Evolutionary conservation across 2,797 vertebrate genomes (phyloP).

Genomic region (Mastacembelus armatus): DNA sequence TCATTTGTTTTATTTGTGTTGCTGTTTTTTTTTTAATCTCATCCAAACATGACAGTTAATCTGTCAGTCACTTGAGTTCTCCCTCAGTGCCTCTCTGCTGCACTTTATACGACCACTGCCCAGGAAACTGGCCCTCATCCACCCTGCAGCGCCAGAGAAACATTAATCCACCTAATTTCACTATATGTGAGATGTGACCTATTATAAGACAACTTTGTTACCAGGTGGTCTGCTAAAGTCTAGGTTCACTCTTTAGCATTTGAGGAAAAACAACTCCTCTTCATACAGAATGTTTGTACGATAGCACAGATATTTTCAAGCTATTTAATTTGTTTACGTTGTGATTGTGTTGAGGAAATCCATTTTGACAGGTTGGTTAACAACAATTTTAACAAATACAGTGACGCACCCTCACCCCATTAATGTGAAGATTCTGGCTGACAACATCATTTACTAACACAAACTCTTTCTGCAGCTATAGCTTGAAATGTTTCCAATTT

Average conservation of each 20-base stretch:
- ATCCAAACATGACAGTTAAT: background rate
- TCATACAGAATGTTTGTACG: too few species aligned
- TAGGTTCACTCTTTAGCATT: conserved; percentile 11
- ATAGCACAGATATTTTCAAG: conserved; percentile 12
- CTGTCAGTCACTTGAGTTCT: background rate
- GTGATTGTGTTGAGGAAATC: background rate
- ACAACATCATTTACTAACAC: conserved; percentile 11
- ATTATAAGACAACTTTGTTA: conserved; percentile 8
- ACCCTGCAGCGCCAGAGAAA: too few species aligned
- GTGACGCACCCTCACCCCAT: background rate
- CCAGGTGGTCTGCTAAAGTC: conserved; percentile 16
- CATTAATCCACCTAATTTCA: too few species aligned
- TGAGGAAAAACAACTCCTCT: conserved; percentile 12
- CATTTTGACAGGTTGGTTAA: background rate
- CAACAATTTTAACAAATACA: conserved; percentile 42
- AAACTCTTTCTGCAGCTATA: conserved; percentile 18
- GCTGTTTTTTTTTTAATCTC: too few species aligned
- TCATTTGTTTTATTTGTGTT: background rate
- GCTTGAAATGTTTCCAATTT: conserved; percentile 20
- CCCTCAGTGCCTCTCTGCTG: background rate
- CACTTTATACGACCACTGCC: conserved; percentile 6
- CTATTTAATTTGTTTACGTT: conserved; percentile 3
- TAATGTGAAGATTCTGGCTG: conserved; percentile 2
- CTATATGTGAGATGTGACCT: conserved; percentile 4
- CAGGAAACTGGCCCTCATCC: conserved; percentile 3